Base-by-base conservation (phyloP, 2,797 vertebrate genomes). In the Huso huso region DNA sequence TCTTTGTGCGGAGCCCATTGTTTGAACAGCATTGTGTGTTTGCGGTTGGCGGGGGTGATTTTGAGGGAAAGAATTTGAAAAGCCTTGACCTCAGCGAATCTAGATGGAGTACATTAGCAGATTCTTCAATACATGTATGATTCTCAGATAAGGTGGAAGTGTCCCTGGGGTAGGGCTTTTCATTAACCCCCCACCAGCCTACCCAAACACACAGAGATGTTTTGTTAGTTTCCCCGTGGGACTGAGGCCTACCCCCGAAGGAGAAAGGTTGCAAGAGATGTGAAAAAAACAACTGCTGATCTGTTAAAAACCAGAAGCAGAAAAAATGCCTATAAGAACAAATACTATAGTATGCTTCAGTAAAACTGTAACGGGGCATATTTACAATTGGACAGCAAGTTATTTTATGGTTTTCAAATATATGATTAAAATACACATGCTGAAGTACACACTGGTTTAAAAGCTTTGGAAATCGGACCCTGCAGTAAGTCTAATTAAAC, bases 1-100 rank as follows among this genome's bases (percentile, higher is more conserved):
- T 89, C 90, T 92, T 93, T 92, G 91, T 93, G 89, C 83, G 83
- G 79, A 83, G 85, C 74, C 88, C 89, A 92, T 93, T 93, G 91
- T 93, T 92, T 91, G 86, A 90, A 87, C 86, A 89, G 88, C 88
- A 90, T 92, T 92, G 90, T 92, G 88, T 86, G 87, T 84, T 89
- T 89, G 86, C 88, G 87, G 87, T 88, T 90, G 88, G 87, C 86
- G 87, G 85, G 67, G 81, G 80, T 66, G 69, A 63, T 10, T 8
- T 10, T 62, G 87, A 86, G 82, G 81, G 83, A 87, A 81, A 78
- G 87, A 84, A 86, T 83, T 82, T 82, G 81, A 80, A 84, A 85
- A 85, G 84, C 77, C 77, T 81, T 81, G 77, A 85, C 84, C 80
- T 76, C 81, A 78, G 82, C 80, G 81, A 80, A 84, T 82, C 77